Evolutionary conservation across 2,888 invertebrate species (phyloP).

Genomic region (Anorthoa munda): DNA sequence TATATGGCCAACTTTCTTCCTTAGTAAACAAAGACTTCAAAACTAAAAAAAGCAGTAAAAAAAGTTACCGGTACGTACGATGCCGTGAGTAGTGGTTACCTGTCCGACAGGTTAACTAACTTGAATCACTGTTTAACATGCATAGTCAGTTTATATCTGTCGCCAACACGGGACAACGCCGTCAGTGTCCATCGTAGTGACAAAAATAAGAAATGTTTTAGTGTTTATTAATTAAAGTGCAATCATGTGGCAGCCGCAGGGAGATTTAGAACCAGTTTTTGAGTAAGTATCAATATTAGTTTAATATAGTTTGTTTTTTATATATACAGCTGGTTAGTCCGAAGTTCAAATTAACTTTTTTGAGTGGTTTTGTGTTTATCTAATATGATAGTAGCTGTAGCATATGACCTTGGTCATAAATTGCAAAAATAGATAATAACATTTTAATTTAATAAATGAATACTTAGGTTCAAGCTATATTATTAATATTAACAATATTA

Average conservation of each 20-base stretch:
- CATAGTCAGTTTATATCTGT: conserved; percentile 23
- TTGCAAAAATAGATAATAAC: background rate
- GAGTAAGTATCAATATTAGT: conserved; percentile 71
- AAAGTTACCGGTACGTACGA: background rate
- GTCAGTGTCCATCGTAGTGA: background rate
- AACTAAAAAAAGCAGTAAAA: background rate
- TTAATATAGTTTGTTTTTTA: background rate
- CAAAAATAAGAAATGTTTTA: conserved; percentile 7
- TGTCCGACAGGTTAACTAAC: conserved; percentile 36
- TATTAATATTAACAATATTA: background rate
- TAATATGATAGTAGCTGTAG: background rate
- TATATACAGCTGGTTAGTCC: background rate
- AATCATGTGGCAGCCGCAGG: conserved; percentile 74
- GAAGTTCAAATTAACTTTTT: background rate
- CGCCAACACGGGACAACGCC: background rate
- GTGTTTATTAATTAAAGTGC: conserved; percentile 26
- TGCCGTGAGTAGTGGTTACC: conserved; percentile 20
- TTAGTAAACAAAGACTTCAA: background rate
- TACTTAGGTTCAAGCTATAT: too few species aligned
- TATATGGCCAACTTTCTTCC: background rate
- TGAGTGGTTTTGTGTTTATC: background rate
- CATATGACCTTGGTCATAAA: background rate
- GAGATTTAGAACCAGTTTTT: conserved; percentile 70
- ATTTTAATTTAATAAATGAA: background rate
- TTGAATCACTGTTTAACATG: conserved; percentile 4